Evolutionary conservation across 2,888 invertebrate species (phyloP).

Genomic region (Drosophila buzzatii): DNA sequence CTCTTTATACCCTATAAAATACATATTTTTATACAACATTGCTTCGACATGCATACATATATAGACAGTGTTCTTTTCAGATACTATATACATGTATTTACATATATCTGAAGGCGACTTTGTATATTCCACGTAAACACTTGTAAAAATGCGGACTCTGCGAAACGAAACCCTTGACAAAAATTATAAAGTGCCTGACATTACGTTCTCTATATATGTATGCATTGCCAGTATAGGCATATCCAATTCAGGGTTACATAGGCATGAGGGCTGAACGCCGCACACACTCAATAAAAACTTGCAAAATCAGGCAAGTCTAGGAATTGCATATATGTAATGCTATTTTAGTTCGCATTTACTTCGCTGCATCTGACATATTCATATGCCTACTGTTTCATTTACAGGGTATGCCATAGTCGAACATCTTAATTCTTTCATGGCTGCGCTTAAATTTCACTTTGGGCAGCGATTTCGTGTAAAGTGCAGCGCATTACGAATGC

Average conservation of each 20-base stretch:
- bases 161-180: not conserved
- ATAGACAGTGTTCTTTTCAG: not conserved
- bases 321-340: too few species aligned
- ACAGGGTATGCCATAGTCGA: slow-evolving; percentile 18
- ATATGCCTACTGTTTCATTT: not conserved
- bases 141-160: slow-evolving; percentile 21
- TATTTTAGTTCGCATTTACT: not conserved
- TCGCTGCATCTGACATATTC: too few species aligned
- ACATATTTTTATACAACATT: not conserved
- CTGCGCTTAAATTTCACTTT: slow-evolving; percentile 29
- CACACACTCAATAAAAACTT: not conserved
- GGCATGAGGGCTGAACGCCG: too few species aligned
- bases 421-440: not conserved
- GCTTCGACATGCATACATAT: not conserved
- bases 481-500: slow-evolving; percentile 41
- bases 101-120: not conserved
- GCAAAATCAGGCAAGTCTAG: not conserved
- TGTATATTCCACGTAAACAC: slow-evolving; percentile 14
- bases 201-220: not conserved
- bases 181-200: slow-evolving; percentile 16
- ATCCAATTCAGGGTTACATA: not conserved
- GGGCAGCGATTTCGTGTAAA: slow-evolving; percentile 34
- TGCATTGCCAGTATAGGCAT: not conserved
- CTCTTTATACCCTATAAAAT: not conserved
- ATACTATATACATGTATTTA: not conserved